Percentiles rank a stretch among this genome's conserved stretches.
Evolutionary conservation across 37 sponge, comb jelly and placozoan species (phyloP).

Genomic region (Cliona cf. orientalis): DNA sequence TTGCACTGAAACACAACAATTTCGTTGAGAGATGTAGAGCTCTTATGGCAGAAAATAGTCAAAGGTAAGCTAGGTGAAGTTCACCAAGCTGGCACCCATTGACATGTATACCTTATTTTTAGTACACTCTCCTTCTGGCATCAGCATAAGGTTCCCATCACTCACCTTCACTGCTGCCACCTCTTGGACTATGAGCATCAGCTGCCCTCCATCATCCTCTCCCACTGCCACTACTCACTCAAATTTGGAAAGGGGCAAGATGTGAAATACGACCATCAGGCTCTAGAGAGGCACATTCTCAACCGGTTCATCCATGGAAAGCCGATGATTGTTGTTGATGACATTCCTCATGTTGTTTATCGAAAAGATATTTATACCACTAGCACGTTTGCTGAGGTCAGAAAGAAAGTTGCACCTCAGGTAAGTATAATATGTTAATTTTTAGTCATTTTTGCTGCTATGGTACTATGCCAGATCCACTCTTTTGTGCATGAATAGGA

Average conservation of each 20-base stretch:
- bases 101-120: too few species aligned
- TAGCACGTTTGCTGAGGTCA: constrained; percentile 18
- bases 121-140: background rate
- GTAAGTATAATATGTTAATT: background rate
- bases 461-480: too few species aligned
- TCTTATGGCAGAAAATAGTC: too few species aligned
- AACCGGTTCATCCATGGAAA: constrained; percentile 69
- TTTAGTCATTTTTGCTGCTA: background rate
- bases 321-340: constrained; percentile 39
- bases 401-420: constrained; percentile 47
- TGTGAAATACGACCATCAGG: constrained; percentile 57
- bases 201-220: constrained; percentile 51
- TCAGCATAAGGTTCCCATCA: constrained; percentile 9
- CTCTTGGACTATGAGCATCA: constrained; percentile 67
- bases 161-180: constrained; percentile 54
- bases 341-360: constrained; percentile 47
- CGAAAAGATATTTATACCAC: constrained; percentile 45
- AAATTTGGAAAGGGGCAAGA: constrained; percentile 49
- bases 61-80: too few species aligned
- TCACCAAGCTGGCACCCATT: too few species aligned
- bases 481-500: background rate
- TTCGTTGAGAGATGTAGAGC: constrained; percentile 52
- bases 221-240: constrained; percentile 73
- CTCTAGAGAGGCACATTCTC: constrained; percentile 70
- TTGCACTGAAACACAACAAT: constrained; percentile 58